Percentiles rank a stretch among this genome's conserved stretches.
Conservation (phyloP, 2,797 vertebrate species). For the Silurus aristotelis region DNA sequence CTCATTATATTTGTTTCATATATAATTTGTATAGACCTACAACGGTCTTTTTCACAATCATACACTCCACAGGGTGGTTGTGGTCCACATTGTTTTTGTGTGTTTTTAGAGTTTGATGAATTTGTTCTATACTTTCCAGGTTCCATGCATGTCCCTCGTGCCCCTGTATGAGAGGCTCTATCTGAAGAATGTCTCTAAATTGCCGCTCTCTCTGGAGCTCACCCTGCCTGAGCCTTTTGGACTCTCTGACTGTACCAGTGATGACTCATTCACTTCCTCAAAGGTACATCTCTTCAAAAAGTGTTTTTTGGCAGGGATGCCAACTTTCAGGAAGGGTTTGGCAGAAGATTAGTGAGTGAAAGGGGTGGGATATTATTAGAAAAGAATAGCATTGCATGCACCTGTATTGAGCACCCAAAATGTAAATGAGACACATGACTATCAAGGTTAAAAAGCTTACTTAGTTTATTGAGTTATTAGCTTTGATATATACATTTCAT, state of each 20-base stretch:
- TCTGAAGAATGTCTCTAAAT: constrained; percentile 78
- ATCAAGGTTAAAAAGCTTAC: neutral
- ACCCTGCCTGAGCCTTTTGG: constrained; percentile 74
- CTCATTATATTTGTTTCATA: neutral
- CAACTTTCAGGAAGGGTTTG: neutral
- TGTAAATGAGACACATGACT: neutral
- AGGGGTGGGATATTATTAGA: neutral
- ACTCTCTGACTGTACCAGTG: constrained; percentile 63
- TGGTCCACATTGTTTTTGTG: no score
- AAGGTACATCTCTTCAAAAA: constrained; percentile 63
- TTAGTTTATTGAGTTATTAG: neutral
- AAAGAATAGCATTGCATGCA: neutral
- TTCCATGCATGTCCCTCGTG: constrained; percentile 64
- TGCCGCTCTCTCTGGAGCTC: constrained; percentile 75
- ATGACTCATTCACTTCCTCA: constrained; percentile 51
- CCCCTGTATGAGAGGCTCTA: constrained; percentile 74
- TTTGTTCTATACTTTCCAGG: constrained; percentile 62
- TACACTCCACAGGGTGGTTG: neutral
- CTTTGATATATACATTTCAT: neutral
- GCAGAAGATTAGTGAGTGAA: constrained; percentile 3
- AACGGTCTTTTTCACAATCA: neutral
- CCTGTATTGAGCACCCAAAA: neutral
- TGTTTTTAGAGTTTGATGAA: neutral
- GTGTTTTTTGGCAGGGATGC: neutral
- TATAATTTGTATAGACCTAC: neutral